Conservation (phyloP, 2,113 vertebrate species). For the Podilymbus podiceps region DNA sequence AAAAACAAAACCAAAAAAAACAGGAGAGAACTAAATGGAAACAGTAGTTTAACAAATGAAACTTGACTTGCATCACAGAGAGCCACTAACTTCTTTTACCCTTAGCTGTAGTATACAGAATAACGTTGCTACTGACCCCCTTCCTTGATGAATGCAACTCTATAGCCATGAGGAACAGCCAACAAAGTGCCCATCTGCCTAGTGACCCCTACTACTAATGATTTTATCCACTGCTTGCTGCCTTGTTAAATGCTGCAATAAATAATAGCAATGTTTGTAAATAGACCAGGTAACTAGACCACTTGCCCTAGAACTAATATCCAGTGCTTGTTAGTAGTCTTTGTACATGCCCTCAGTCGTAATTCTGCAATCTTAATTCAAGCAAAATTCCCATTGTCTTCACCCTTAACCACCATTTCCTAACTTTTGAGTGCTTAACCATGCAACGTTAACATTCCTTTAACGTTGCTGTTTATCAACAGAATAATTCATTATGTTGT, state of each 20-base stretch:
- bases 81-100: neutral
- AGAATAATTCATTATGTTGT: constrained; percentile 38
- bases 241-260: neutral
- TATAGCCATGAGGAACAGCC: neutral
- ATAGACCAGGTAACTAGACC: neutral
- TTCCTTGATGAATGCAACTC: neutral
- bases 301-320: neutral
- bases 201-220: neutral
- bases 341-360: neutral
- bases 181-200: neutral
- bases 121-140: neutral
- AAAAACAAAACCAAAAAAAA: neutral
- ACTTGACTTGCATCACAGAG: neutral
- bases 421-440: neutral
- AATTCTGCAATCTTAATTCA: neutral
- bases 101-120: neutral
- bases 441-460: constrained; percentile 8
- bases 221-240: neutral
- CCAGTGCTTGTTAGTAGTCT: neutral
- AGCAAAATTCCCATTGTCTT: neutral
- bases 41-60: neutral
- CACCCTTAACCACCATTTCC: neutral
- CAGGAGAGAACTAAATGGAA: neutral
- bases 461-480: neutral
- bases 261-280: neutral